A percentile compares a stretch with the other conserved stretches of the same genome.
phyloP scores from a whole-genome alignment of 1,140 invertebrate species.

The Drosophila mauritiana region DNA sequence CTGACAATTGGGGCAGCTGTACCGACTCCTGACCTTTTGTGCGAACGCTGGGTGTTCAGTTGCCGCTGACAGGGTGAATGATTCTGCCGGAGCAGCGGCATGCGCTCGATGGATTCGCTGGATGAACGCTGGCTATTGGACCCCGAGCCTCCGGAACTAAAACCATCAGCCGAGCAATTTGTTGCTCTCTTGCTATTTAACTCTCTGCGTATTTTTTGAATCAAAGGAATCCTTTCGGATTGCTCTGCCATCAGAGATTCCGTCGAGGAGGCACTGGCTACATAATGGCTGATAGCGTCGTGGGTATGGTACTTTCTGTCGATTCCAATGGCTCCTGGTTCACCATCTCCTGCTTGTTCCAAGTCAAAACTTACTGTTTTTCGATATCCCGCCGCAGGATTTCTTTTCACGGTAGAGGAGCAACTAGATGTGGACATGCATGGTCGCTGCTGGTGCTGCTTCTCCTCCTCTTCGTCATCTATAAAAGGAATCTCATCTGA shows the following conservation, averaged over 20 bases:
- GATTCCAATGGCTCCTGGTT: constrained; percentile 31
- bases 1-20: constrained; percentile 44
- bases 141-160: constrained; percentile 70
- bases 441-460: constrained; percentile 40
- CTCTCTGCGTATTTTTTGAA: constrained; percentile 78
- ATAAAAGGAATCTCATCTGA: constrained; percentile 83
- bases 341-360: constrained; percentile 51
- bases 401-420: constrained; percentile 41
- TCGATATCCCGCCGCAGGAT: constrained; percentile 57
- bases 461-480: constrained; percentile 77
- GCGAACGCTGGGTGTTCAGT: constrained; percentile 70
- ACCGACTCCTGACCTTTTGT: constrained; percentile 70
- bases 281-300: constrained; percentile 74
- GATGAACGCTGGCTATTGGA: constrained; percentile 80
- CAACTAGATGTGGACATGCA: constrained; percentile 39
- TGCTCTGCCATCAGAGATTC: constrained; percentile 63
- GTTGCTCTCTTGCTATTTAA: constrained; percentile 76
- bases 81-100: constrained; percentile 66
- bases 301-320: constrained; percentile 81
- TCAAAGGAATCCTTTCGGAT: constrained; percentile 64
- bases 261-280: constrained; percentile 48
- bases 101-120: constrained; percentile 77
- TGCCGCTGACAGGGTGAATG: constrained; percentile 56
- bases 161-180: constrained; percentile 55
- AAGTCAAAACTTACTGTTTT: constrained; percentile 84